These are phyloP conservation scores for Siphlonurus alternatus DNA, from an alignment of 2,888 invertebrate genomes.

Conservation along the genomic window DNA sequence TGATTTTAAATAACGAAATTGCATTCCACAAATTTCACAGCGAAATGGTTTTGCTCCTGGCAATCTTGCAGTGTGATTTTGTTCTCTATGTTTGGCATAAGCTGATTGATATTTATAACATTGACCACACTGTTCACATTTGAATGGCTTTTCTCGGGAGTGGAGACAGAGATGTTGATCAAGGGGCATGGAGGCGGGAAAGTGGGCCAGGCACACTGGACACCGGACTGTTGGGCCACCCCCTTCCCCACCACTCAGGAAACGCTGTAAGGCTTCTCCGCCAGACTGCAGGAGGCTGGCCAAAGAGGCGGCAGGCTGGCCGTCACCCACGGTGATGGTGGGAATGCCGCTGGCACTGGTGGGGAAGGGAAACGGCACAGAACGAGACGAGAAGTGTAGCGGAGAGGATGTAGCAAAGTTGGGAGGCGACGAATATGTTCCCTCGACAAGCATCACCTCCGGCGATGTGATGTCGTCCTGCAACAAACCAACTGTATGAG, in stretches of 20 bases:
- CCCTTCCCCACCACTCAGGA: conserved; percentile 20
- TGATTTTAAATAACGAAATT: conserved; percentile 74
- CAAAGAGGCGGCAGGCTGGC: conserved; percentile 20
- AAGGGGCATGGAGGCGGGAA: conserved; percentile 73
- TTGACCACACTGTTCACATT: conserved; percentile 82
- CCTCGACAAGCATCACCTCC: conserved; percentile 17
- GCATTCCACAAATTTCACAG: conserved; percentile 85
- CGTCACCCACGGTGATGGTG: neutral
- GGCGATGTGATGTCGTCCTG: conserved; percentile 14
- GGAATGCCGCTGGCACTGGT: conserved; percentile 26
- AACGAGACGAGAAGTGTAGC: conserved; percentile 33
- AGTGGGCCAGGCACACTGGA: conserved; percentile 68
- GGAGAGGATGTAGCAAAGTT: conserved; percentile 12
- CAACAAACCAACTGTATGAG: too few species aligned
- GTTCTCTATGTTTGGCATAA: conserved; percentile 68
- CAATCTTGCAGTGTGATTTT: conserved; percentile 70
- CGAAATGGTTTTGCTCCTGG: conserved; percentile 82
- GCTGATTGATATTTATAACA: conserved; percentile 78
- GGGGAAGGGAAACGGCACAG: conserved; percentile 35
- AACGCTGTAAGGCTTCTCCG: conserved; percentile 22
- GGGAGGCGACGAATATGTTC: conserved; percentile 15
- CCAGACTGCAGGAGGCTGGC: conserved; percentile 21
- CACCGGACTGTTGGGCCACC: conserved; percentile 36
- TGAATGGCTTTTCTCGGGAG: conserved; percentile 72
- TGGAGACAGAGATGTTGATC: conserved; percentile 74